These are phyloP conservation scores for Erebia ligea DNA, from an alignment of 2,888 invertebrate species.

Conservation along the genomic window DNA sequence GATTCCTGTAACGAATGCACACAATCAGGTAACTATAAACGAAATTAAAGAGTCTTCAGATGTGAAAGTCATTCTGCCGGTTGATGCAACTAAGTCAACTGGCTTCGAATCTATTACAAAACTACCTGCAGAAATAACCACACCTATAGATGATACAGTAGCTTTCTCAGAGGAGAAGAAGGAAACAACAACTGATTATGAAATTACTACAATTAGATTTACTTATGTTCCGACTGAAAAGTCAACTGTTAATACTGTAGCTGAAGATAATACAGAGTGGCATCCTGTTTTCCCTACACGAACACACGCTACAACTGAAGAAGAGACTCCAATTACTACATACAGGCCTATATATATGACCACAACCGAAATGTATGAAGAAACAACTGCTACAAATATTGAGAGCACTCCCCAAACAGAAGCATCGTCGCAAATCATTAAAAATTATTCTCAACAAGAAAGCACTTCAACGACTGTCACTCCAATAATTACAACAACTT, in stretches of 20 bases:
- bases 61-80: constrained; percentile 59
- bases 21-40: constrained; percentile 51
- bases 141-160: constrained; percentile 67
- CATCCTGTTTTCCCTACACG: constrained; percentile 63
- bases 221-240: constrained; percentile 68
- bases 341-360: constrained; percentile 69
- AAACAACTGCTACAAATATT: constrained; percentile 57
- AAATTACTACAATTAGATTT: constrained; percentile 76
- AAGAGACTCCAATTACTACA: constrained; percentile 67
- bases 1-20: constrained; percentile 55
- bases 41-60: constrained; percentile 47
- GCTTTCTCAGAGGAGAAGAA: constrained; percentile 55
- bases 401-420: constrained; percentile 63
- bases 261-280: constrained; percentile 56
- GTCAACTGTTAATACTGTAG: constrained; percentile 48
- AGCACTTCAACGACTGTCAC: constrained; percentile 40
- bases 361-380: constrained; percentile 57
- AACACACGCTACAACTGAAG: constrained; percentile 56
- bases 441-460: constrained; percentile 49
- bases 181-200: constrained; percentile 61
- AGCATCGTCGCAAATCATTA: constrained; percentile 63
- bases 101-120: constrained; percentile 80
- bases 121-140: constrained; percentile 71
- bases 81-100: constrained; percentile 64
- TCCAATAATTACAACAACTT: constrained; percentile 33